Evolutionary conservation across 2,797 vertebrate genomes (phyloP).

Genomic region (Paratrypauchen microcephalus): DNA sequence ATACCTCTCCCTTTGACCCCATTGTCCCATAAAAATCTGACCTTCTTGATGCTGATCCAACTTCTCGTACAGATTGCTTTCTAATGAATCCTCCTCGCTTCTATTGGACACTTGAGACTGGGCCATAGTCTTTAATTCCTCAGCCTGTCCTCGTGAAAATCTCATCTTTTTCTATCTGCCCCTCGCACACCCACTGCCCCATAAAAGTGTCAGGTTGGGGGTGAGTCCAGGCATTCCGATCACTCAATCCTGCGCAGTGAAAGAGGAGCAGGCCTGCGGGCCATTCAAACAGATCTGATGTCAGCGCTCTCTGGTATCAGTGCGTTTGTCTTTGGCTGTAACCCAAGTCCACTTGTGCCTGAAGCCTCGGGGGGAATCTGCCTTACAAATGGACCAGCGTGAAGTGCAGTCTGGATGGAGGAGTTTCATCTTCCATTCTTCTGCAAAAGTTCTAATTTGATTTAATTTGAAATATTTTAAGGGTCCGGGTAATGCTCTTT

Average conservation of each 20-base stretch:
- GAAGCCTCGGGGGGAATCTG: conserved; percentile 61
- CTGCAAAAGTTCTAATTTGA: too few species aligned
- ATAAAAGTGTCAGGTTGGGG: conserved; percentile 65
- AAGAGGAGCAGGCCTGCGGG: conserved; percentile 71
- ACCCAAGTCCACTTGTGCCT: conserved; percentile 75
- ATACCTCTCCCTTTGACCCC: neutral
- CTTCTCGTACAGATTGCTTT: conserved; percentile 10
- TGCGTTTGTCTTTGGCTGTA: conserved; percentile 74
- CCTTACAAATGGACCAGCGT: neutral
- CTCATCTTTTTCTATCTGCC: conserved; percentile 49
- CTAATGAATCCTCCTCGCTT: neutral
- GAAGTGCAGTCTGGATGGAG: neutral
- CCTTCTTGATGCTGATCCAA: neutral
- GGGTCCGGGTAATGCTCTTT: too few species aligned
- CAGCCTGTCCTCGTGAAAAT: conserved; percentile 42
- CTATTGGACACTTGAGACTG: conserved; percentile 32
- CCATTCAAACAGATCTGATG: conserved; percentile 81
- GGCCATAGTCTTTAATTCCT: conserved; percentile 32
- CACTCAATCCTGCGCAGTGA: conserved; percentile 61
- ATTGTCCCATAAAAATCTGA: conserved; percentile 14
- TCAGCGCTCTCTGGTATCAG: conserved; percentile 81
- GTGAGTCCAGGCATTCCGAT: conserved; percentile 67
- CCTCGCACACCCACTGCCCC: conserved; percentile 46
- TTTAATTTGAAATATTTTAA: too few species aligned
- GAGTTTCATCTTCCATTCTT: neutral